Evolutionary conservation across 2,113 vertebrate genomes (phyloP), one percentile per base, ranked within the genome.

Genomic region (Orcinus orca): DNA sequence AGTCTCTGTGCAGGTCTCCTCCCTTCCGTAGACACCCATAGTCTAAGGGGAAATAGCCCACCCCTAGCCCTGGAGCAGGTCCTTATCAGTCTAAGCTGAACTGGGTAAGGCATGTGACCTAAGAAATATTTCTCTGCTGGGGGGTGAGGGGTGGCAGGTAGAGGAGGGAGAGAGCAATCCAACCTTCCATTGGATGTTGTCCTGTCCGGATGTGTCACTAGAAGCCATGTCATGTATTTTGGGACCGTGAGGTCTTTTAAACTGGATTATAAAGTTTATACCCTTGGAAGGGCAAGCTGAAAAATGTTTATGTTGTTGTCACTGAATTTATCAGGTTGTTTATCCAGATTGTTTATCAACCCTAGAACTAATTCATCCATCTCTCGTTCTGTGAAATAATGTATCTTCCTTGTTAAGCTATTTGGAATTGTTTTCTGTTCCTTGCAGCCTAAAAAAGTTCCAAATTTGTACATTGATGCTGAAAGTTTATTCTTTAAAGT

Each of bases 361-460:
- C 26, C 14, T 23, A 36, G n/a, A 36, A 25, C 23, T 95, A 70
- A 68, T 14, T 76, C 79, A 73, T 53, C 68, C 25, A 1, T n/a
- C 44, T 55, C n/a, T 44, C 76, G 3, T 50, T 76, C 23, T 88
- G 71, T 47, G 11, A 87, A 93, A 63, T 79, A 15, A 63, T 26
- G 31, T 25, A 53, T 90, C 70, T 80, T 89, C 6, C 67, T 63
- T 81, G 62, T 62, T 86, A 79, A 44, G 31, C 13, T 62, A 68
- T 96, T 68, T 92, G 29, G 36, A 76, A 63, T 41, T 86, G 31
- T 58, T 94, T 90, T 83, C 36, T 89, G 12, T 80, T 80, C 14
- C 63, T 76, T 68, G 36, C 3, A 36, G 29, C 53, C 36, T 90
- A 62, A 85, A 74, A 60, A 74, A 55, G 76, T 77, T 92, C 62